These are phyloP conservation scores for Notolepis coatsorum DNA, from an alignment of 2,797 vertebrate genomes.

Conservation along the genomic window DNA sequence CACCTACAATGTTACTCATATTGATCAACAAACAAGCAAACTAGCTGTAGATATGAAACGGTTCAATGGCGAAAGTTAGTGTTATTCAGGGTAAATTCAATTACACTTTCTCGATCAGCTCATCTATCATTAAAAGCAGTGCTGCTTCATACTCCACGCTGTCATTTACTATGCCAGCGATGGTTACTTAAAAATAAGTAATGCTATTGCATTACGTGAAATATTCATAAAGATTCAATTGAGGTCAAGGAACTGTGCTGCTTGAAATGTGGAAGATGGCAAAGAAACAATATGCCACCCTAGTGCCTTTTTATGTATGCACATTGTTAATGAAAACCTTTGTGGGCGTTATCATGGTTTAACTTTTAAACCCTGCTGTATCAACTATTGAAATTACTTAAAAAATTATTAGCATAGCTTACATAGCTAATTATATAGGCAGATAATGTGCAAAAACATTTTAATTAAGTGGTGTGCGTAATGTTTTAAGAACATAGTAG, in stretches of 20 bases:
- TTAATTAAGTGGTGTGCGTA: too few relatives aligned
- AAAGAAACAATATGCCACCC: background rate
- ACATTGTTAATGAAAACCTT: background rate
- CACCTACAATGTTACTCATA: too few relatives aligned
- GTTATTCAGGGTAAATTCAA: constrained; percentile 2
- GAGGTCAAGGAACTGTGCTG: background rate
- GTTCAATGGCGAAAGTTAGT: background rate
- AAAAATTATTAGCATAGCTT: background rate
- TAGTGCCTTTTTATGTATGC: background rate
- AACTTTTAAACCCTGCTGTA: too few relatives aligned
- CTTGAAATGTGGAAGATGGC: background rate
- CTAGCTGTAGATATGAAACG: too few relatives aligned
- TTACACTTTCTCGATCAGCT: too few relatives aligned
- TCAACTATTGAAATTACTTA: too few relatives aligned
- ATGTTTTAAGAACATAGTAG: too few relatives aligned
- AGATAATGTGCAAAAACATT: too few relatives aligned
- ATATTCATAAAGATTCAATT: background rate
- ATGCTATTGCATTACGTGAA: background rate
- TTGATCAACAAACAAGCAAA: too few relatives aligned
- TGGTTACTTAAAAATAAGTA: constrained; percentile 1
- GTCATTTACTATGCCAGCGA: constrained; percentile 2
- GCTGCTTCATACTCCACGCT: background rate
- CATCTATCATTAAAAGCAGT: background rate
- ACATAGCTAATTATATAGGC: background rate
- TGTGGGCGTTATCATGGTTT: constrained; percentile 4